Evolutionary conservation across 1,140 invertebrate species (phyloP).

Genomic region (Trissolcus basalis): DNA sequence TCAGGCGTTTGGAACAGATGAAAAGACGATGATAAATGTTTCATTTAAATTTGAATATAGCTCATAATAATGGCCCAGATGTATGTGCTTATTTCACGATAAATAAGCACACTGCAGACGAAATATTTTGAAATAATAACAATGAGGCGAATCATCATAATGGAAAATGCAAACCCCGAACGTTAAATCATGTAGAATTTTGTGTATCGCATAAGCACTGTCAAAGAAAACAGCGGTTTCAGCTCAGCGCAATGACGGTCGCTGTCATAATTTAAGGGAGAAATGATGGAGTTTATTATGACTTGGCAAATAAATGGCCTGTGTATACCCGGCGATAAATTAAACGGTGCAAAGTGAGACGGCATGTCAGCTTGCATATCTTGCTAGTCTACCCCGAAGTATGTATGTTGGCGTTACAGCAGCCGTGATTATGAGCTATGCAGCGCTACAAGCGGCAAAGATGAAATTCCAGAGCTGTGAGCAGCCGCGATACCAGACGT

Average conservation of each 20-base stretch:
- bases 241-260: conserved; percentile 21
- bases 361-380: conserved; percentile 43
- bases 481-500: conserved; percentile 55
- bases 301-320: conserved; percentile 47
- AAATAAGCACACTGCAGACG: no score
- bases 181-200: neutral
- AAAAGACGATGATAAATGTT: no score
- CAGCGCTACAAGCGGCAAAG: conserved; percentile 57
- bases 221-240: conserved; percentile 30
- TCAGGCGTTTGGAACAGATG: no score
- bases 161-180: no score
- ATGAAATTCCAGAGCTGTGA: conserved; percentile 70
- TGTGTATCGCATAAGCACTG: neutral
- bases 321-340: conserved; percentile 41
- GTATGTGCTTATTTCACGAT: no score
- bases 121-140: no score
- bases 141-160: no score
- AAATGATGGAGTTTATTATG: conserved; percentile 54
- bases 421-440: conserved; percentile 63
- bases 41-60: no score
- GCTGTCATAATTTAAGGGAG: conserved; percentile 25
- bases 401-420: conserved; percentile 52
- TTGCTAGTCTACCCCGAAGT: conserved; percentile 46
- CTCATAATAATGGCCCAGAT: no score
- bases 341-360: conserved; percentile 44